Percentiles rank a stretch among this genome's conserved stretches.
These are phyloP conservation scores for Limnephilus rhombicus DNA, from an alignment of 2,888 invertebrate species.

Conservation along the genomic window DNA sequence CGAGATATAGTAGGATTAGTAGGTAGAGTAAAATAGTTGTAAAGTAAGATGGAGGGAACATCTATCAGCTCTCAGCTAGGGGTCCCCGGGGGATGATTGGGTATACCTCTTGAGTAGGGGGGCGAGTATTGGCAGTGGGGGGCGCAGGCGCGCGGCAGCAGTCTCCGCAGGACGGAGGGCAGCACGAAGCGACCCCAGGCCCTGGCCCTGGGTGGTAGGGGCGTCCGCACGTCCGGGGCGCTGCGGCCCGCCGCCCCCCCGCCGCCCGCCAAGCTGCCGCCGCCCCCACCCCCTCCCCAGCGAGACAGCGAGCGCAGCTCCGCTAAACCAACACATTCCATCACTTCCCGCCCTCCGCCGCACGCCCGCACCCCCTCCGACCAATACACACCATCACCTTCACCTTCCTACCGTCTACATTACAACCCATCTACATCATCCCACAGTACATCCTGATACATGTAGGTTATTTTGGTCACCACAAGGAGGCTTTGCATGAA, in stretches of 20 bases:
- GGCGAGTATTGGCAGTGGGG: slow-evolving; percentile 84
- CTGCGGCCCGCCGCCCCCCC: slow-evolving; percentile 65
- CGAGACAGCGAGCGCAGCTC: slow-evolving; percentile 68
- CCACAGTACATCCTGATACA: not conserved
- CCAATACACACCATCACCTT: not conserved
- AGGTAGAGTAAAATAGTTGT: not conserved
- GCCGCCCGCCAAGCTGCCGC: slow-evolving; percentile 66
- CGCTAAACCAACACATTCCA: slow-evolving; percentile 67
- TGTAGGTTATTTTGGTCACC: not conserved
- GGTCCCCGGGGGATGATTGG: slow-evolving; percentile 65
- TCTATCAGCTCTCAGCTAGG: slow-evolving; percentile 60
- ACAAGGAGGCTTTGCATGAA: not conserved
- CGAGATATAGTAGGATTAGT: not conserved
- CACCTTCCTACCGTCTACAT: not conserved
- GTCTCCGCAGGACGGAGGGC: slow-evolving; percentile 77
- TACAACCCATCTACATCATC: not conserved
- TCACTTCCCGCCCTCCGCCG: slow-evolving; percentile 36
- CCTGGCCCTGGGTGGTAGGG: slow-evolving; percentile 34
- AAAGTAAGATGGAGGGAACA: not conserved
- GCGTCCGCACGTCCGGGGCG: slow-evolving; percentile 61
- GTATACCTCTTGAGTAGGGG: slow-evolving; percentile 84
- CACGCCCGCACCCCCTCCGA: slow-evolving; percentile 27
- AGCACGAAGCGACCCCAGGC: slow-evolving; percentile 71
- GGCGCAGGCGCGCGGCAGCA: slow-evolving; percentile 85
- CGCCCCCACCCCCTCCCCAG: slow-evolving; percentile 68